Conservation (phyloP, 2,888 invertebrate genomes). For the Platycnemis pennipes region DNA sequence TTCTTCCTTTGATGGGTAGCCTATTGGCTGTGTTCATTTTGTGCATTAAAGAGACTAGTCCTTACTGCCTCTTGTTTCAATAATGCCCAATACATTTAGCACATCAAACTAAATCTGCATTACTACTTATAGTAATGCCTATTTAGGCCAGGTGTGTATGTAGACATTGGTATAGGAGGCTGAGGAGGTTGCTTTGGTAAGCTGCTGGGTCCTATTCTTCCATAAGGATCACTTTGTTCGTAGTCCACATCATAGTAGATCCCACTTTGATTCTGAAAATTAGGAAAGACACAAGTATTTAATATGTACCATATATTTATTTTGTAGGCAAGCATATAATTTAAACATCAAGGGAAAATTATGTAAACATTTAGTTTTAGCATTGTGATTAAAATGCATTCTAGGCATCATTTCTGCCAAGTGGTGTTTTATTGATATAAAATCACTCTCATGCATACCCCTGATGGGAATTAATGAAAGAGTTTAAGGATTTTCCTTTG, state of each 20-base stretch:
- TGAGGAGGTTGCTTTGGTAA: constrained; percentile 79
- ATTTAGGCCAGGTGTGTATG: constrained; percentile 80
- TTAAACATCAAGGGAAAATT: too few relatives aligned
- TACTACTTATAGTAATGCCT: constrained; percentile 63
- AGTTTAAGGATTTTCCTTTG: too few relatives aligned
- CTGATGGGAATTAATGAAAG: too few relatives aligned
- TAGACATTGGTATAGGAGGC: constrained; percentile 87
- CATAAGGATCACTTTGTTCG: constrained; percentile 78
- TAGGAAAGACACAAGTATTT: constrained; percentile 70
- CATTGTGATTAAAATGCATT: too few relatives aligned
- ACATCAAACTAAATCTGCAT: constrained; percentile 4
- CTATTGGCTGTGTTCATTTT: neutral
- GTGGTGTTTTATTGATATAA: too few relatives aligned
- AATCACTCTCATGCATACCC: too few relatives aligned
- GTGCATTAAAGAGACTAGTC: constrained; percentile 52
- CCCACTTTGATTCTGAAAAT: constrained; percentile 90
- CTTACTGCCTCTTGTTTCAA: constrained; percentile 22
- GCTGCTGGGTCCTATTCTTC: constrained; percentile 43
- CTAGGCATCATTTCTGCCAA: too few relatives aligned
- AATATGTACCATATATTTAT: neutral
- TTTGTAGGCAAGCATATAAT: too few relatives aligned
- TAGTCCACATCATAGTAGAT: constrained; percentile 95
- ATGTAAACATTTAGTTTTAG: too few relatives aligned
- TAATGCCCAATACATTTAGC: neutral
- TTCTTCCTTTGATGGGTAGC: neutral